Percentiles rank a stretch among this genome's conserved stretches.
Evolutionary conservation across 2,888 invertebrate species (phyloP).

Genomic region (Andrena marginata): DNA sequence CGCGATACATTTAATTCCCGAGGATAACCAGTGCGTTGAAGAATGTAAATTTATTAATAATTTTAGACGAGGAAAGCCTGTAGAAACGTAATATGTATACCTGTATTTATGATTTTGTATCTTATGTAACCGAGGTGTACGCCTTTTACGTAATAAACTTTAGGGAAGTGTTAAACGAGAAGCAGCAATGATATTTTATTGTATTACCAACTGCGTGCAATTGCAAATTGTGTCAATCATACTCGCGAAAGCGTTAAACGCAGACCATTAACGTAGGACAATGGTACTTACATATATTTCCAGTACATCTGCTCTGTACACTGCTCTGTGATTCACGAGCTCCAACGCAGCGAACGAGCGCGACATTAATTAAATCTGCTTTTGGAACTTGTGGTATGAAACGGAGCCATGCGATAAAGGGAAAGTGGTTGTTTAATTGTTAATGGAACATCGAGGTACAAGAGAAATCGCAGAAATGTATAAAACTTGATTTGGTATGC

Average conservation of each 20-base stretch:
- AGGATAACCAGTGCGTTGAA: background rate
- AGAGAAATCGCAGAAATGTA: background rate
- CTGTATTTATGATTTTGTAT: constrained; percentile 47
- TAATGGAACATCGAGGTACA: background rate
- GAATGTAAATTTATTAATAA: constrained; percentile 11
- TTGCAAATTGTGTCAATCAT: constrained; percentile 20
- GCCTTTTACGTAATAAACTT: constrained; percentile 29
- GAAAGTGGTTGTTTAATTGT: constrained; percentile 4
- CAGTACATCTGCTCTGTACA: constrained; percentile 23
- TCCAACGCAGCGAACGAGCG: background rate
- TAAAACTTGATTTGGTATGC: background rate
- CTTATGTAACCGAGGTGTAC: constrained; percentile 17
- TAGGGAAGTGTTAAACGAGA: constrained; percentile 1
- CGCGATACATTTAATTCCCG: constrained; percentile 16
- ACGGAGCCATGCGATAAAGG: background rate
- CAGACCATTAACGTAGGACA: constrained; percentile 18
- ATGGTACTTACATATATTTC: constrained; percentile 24
- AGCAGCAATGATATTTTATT: constrained; percentile 4
- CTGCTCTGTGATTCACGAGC: constrained; percentile 9
- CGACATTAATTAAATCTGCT: constrained; percentile 12
- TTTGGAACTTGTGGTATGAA: background rate
- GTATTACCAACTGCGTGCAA: constrained; percentile 6
- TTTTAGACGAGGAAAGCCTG: constrained; percentile 13
- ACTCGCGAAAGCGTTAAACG: constrained; percentile 30
- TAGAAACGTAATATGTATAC: constrained; percentile 33